Conservation (phyloP, 2,888 invertebrate species). For the Synanthedon andrenaeformis region DNA sequence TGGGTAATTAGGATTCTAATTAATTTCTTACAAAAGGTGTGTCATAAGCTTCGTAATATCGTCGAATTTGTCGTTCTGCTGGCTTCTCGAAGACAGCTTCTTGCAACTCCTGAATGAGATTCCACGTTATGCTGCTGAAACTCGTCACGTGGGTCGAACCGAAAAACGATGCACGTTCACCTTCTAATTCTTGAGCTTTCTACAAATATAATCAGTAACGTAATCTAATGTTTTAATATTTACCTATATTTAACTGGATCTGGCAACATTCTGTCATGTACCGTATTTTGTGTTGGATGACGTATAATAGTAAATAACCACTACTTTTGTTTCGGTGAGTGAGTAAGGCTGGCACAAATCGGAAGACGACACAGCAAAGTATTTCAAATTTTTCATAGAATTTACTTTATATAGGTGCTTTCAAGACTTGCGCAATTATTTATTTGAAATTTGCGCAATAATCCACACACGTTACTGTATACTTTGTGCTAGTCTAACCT, state of each 20-base stretch:
- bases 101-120: constrained; percentile 31
- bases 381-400: no score
- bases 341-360: no score
- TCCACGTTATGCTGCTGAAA: constrained; percentile 28
- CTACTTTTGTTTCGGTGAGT: no score
- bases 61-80: constrained; percentile 38
- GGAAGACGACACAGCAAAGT: no score
- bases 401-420: no score
- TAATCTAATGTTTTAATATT: neutral
- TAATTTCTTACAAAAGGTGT: constrained; percentile 30
- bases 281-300: neutral
- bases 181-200: constrained; percentile 30
- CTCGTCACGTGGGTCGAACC: constrained; percentile 32
- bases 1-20: no score
- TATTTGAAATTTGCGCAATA: no score
- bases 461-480: no score
- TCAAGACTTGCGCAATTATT: no score
- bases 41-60: constrained; percentile 44
- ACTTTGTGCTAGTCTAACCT: no score
- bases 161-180: constrained; percentile 39
- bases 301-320: no score
- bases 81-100: constrained; percentile 18
- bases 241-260: no score
- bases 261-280: neutral
- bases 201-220: constrained; percentile 8